Conservation (phyloP, 2,888 invertebrate genomes). For the Malthinus seriepunctatus region DNA sequence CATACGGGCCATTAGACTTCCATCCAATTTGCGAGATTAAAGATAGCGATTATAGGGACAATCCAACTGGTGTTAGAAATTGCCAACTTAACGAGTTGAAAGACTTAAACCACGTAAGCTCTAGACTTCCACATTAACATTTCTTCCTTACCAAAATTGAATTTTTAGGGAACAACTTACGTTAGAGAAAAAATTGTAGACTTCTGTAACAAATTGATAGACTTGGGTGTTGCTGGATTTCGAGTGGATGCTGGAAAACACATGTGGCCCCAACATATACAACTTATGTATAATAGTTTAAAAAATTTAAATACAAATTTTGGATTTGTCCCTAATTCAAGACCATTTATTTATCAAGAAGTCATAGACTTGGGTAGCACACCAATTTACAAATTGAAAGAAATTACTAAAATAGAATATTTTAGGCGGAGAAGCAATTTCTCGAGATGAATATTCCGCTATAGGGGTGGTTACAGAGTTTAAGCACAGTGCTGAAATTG, state of each 20-base stretch:
- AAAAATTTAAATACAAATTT: conserved; percentile 65
- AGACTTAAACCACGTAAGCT: conserved; percentile 70
- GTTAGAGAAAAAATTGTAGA: conserved; percentile 67
- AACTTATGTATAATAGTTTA: conserved; percentile 65
- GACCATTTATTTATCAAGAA: conserved; percentile 75
- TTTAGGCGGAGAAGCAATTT: conserved; percentile 50
- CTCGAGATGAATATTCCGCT: conserved; percentile 50
- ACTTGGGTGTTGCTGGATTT: conserved; percentile 76
- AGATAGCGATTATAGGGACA: conserved; percentile 59
- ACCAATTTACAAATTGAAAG: background rate
- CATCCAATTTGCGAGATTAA: conserved; percentile 66
- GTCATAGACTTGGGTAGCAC: conserved; percentile 67
- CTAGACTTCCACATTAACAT: no score
- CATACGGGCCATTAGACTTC: conserved; percentile 71
- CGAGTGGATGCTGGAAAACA: conserved; percentile 78
- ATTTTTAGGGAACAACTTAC: conserved; percentile 43
- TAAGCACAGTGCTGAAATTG: conserved; percentile 59
- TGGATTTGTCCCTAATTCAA: conserved; percentile 65
- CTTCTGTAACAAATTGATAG: conserved; percentile 68
- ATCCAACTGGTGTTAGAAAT: conserved; percentile 62
- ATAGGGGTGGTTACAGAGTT: conserved; percentile 78
- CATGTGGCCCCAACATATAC: conserved; percentile 77
- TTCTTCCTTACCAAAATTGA: background rate
- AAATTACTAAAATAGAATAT: conserved; percentile 55
- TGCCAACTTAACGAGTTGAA: conserved; percentile 64